These are phyloP conservation scores for Phalera bucephala DNA, from an alignment of 2,888 invertebrate genomes.

Conservation along the genomic window DNA sequence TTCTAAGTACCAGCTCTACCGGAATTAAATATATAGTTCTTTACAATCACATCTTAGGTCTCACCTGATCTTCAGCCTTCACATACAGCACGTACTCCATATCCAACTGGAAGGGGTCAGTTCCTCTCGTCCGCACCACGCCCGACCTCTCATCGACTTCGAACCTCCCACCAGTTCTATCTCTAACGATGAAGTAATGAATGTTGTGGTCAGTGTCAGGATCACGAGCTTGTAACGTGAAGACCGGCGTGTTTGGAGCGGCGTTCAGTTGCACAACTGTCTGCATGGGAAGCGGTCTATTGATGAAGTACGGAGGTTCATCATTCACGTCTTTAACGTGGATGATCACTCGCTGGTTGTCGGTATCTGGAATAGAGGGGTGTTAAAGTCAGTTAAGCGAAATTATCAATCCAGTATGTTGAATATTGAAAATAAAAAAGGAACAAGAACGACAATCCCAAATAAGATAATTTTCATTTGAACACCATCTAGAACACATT, in stretches of 20 bases:
- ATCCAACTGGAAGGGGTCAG: slow-evolving; percentile 95
- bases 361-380: slow-evolving; percentile 91
- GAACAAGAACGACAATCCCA: too few species aligned
- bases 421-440: too few species aligned
- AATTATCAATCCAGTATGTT: not conserved
- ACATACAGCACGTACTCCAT: slow-evolving; percentile 98
- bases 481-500: too few species aligned
- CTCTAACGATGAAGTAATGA: slow-evolving; percentile 97
- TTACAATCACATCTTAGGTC: not conserved
- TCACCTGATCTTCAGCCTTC: slow-evolving; percentile 95
- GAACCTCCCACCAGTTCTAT: slow-evolving; percentile 91
- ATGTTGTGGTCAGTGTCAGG: slow-evolving; percentile 98
- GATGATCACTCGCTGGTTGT: slow-evolving; percentile 97
- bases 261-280: slow-evolving; percentile 98
- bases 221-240: slow-evolving; percentile 98
- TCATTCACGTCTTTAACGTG: slow-evolving; percentile 98
- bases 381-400: not conserved
- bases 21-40: too few species aligned
- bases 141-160: slow-evolving; percentile 96
- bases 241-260: slow-evolving; percentile 97
- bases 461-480: too few species aligned
- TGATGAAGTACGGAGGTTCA: slow-evolving; percentile 98
- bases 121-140: slow-evolving; percentile 95
- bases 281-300: slow-evolving; percentile 98
- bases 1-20: too few species aligned